Evolutionary conservation across 2,888 invertebrate genomes (phyloP).

Genomic region (Petrophora chlorosata): DNA sequence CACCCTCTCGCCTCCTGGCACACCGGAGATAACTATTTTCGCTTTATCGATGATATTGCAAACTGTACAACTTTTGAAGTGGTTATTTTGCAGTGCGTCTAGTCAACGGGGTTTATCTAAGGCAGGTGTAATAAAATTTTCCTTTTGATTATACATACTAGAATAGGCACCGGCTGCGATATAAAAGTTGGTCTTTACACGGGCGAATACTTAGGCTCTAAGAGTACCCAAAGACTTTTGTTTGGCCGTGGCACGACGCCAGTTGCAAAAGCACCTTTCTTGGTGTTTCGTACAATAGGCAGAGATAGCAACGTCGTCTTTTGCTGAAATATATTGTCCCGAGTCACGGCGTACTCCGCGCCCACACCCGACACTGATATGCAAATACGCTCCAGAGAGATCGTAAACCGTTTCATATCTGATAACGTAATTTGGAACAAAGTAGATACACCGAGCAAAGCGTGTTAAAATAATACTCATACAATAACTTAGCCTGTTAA

Average conservation of each 20-base stretch:
- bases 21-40: conserved; percentile 57
- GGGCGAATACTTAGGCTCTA: conserved; percentile 6
- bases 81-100: conserved; percentile 21
- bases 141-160: conserved; percentile 1
- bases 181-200: conserved; percentile 13
- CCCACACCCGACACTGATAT: conserved; percentile 70
- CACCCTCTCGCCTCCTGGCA: conserved; percentile 48
- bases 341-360: conserved; percentile 56
- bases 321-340: conserved; percentile 71
- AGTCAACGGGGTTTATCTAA: conserved; percentile 12
- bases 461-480: conserved; percentile 38
- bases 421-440: conserved; percentile 70
- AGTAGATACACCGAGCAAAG: too few relatives aligned
- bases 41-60: conserved; percentile 49
- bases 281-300: conserved; percentile 61
- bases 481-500: conserved; percentile 41
- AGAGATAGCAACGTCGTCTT: conserved; percentile 70
- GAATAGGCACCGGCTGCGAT: conserved; percentile 1
- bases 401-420: conserved; percentile 77
- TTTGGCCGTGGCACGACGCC: conserved; percentile 54
- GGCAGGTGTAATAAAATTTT: conserved; percentile 15
- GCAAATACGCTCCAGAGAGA: conserved; percentile 73
- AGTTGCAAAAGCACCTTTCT: conserved; percentile 57
- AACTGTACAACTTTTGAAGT: conserved; percentile 43
- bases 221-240: conserved; percentile 31